These are phyloP conservation scores for Leuctra nigra DNA, from an alignment of 2,888 invertebrate species.

Conservation along the genomic window DNA sequence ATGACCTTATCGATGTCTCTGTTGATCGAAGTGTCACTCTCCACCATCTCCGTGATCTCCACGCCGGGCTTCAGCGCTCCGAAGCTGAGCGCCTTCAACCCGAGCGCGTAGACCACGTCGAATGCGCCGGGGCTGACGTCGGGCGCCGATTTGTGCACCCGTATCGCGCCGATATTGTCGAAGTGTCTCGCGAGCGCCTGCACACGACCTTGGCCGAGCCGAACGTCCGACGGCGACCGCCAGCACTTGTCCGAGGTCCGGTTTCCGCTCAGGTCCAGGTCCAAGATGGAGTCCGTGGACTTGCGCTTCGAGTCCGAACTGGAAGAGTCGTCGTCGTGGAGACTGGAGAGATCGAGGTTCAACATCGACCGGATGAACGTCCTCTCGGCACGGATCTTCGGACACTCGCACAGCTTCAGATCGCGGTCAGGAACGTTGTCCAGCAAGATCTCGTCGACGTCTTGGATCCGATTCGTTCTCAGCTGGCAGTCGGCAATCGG, in stretches of 20 bases:
- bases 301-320: conserved; percentile 23
- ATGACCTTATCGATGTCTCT: conserved; percentile 5
- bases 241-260: conserved; percentile 48
- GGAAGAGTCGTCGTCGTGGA: conserved; percentile 34
- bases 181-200: conserved; percentile 65
- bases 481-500: background rate
- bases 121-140: background rate
- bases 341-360: conserved; percentile 39
- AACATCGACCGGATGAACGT: conserved; percentile 31
- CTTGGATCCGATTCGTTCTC: conserved; percentile 13
- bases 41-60: background rate
- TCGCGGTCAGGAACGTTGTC: conserved; percentile 5
- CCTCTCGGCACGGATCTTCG: conserved; percentile 18
- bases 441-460: conserved; percentile 23
- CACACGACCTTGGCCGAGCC: conserved; percentile 62
- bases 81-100: conserved; percentile 31
- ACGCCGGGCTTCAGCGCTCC: conserved; percentile 2
- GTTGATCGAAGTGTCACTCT: background rate
- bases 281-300: background rate
- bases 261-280: conserved; percentile 6
- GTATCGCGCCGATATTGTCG: conserved; percentile 34
- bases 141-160: background rate
- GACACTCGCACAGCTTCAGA: conserved; percentile 13
- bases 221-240: conserved; percentile 63
- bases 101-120: conserved; percentile 28